phyloP scores from a whole-genome alignment of 2,113 vertebrate genomes.

The Caloenas nicobarica region DNA sequence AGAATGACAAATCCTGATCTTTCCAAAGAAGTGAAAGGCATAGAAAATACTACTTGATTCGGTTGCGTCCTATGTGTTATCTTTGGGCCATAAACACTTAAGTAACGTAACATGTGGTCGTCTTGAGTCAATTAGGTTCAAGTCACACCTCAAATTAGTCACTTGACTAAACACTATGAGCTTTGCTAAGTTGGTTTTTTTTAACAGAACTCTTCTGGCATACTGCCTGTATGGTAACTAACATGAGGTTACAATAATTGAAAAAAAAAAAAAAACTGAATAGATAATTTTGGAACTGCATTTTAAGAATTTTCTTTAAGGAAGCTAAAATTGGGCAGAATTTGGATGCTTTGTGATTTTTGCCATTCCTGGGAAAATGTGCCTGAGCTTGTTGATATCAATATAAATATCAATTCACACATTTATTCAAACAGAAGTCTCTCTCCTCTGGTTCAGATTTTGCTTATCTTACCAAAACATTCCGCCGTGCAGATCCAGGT shows the following conservation, averaged over 20 bases:
- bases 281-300: background rate
- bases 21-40: background rate
- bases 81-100: background rate
- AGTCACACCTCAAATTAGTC: background rate
- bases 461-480: background rate
- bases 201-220: background rate
- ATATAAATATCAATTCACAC: background rate
- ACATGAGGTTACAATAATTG: background rate
- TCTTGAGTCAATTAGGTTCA: background rate
- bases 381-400: background rate
- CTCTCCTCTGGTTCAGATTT: background rate
- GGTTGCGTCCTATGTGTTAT: background rate
- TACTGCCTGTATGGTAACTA: background rate
- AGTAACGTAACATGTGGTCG: background rate
- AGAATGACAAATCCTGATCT: background rate
- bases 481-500: background rate
- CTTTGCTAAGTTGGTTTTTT: background rate
- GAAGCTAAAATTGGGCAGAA: background rate
- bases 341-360: background rate
- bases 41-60: background rate
- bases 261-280: background rate
- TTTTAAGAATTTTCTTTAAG: background rate
- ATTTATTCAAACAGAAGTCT: background rate
- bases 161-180: background rate
- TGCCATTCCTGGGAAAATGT: background rate